These are phyloP conservation scores for Ceyx cyanopectus DNA, from an alignment of 2,113 vertebrate genomes.

Conservation along the genomic window DNA sequence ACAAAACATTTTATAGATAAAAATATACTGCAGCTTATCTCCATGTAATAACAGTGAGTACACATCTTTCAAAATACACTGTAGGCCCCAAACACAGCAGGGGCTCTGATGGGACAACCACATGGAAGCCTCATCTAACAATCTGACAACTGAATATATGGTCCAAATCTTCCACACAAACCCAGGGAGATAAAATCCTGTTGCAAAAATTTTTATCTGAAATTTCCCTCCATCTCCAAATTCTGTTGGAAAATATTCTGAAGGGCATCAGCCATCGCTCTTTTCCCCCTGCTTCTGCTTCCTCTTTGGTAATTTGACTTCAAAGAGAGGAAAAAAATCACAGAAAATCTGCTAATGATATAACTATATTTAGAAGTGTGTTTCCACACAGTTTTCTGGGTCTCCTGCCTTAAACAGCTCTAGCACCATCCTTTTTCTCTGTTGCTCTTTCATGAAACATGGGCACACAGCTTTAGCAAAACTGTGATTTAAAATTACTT, in stretches of 20 bases:
- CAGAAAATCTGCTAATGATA: neutral
- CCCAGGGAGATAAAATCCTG: neutral
- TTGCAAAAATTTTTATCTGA: neutral
- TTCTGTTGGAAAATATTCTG: neutral
- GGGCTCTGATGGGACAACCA: neutral
- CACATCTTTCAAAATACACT: neutral
- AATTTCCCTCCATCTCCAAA: neutral
- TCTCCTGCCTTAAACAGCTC: neutral
- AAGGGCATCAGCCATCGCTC: neutral
- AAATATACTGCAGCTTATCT: conserved; percentile 45
- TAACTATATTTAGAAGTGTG: neutral
- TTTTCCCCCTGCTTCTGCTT: neutral
- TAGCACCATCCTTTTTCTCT: neutral
- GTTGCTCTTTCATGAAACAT: neutral
- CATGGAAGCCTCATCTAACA: neutral
- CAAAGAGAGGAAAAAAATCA: neutral
- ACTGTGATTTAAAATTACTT: neutral
- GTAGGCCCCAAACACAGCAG: neutral
- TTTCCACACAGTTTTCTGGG: neutral
- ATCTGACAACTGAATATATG: neutral
- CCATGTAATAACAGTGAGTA: neutral
- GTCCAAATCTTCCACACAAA: neutral
- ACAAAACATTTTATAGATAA: conserved; percentile 37
- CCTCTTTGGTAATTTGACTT: neutral
- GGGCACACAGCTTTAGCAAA: neutral